Base-by-base conservation (phyloP, 2,888 invertebrate genomes). In the Danaus chrysippus region DNA sequence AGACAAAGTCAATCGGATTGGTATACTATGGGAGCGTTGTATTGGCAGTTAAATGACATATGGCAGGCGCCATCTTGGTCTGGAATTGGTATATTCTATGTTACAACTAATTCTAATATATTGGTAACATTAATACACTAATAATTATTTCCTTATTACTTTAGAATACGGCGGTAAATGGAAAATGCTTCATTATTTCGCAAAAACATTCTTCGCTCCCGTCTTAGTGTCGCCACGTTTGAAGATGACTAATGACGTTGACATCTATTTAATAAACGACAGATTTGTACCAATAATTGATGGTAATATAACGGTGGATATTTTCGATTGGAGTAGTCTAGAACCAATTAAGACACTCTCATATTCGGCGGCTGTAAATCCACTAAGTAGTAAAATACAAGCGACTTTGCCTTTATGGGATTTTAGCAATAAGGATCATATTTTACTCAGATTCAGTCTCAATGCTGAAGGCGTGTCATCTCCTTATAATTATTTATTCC, bases 61-160 rank as follows among this genome's bases (percentile, higher is more conserved):
- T 99, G 99, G 99, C 96, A 97, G 73, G 98, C 97, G 0, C 98
- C 99, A 0, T 96, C 98, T 0, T 99, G 99, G 99, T 94, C 98
- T 6, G 94, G 97, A 42, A 96, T 98, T 68, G 97, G 96, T 87
- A 63, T 73, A 74, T 69, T 42, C 19, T n/a, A 6, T 19, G 23
- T 10, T 10, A 19, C 11, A 11, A 13, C 1, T 13, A 43, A n/a
- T 6, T 54, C 13, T 42, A 41, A 56, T 10, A 3, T 34, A 55
- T 15, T 34, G 15, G 6, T 11, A 12, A 12, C 42, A 11, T 58
- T 58, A 46, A 8, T 42, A 19, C n/a, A 49, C 41, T 34, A 13
- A 55, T 13, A 10, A 54, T 12, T 0, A 52, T 10, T 42, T 34
- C 8, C 1, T 5, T 34, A 34, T 34, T 34, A n/a, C 43, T 61